These are phyloP conservation scores for Eueremaeus valkanovi DNA, from an alignment of 2,888 invertebrate genomes.

Conservation along the genomic window DNA sequence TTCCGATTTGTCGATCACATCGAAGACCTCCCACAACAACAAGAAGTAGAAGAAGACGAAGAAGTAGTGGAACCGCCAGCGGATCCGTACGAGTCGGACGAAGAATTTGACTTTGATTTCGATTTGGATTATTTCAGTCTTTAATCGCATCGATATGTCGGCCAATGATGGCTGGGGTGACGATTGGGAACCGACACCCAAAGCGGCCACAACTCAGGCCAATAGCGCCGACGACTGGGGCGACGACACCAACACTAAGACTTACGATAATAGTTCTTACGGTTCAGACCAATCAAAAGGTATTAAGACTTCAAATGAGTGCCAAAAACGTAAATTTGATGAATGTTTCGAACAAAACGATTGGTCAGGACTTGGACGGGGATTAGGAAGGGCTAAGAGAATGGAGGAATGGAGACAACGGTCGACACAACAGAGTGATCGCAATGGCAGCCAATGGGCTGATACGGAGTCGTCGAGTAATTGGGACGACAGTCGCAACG, in stretches of 20 bases:
- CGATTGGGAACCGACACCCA: conserved; percentile 9
- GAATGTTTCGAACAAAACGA: neutral
- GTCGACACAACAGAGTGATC: neutral
- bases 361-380: conserved; percentile 24
- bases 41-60: neutral
- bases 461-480: neutral
- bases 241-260: neutral
- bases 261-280: neutral
- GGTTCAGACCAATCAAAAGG: conserved; percentile 14
- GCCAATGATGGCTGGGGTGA: conserved; percentile 1
- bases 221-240: neutral
- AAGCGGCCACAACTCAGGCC: neutral
- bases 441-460: neutral
- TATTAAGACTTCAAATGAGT: neutral
- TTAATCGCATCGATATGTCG: neutral
- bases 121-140: conserved; percentile 17
- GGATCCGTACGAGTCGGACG: neutral
- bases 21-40: neutral
- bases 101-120: neutral
- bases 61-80: no score
- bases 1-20: neutral
- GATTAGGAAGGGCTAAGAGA: conserved; percentile 26
- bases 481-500: neutral
- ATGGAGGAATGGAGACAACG: neutral
- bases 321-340: conserved; percentile 24